These are phyloP conservation scores for Vulpes ferrilata DNA, from an alignment of 2,113 vertebrate species.

Conservation along the genomic window DNA sequence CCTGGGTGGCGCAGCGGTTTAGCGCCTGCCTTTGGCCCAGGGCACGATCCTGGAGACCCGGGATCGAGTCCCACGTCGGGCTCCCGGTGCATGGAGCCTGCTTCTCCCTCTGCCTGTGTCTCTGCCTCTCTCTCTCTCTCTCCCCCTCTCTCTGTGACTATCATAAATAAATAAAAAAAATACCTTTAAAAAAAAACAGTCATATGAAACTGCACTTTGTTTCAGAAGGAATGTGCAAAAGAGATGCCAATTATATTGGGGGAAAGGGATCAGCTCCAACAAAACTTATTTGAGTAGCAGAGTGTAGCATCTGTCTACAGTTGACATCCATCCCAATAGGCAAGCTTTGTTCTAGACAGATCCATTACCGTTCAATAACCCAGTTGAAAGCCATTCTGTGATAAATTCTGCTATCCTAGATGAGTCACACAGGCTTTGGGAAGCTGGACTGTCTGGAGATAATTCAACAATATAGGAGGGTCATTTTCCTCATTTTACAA, in stretches of 20 bases:
- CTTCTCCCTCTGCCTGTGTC: too few relatives aligned
- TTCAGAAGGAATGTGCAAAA: slow-evolving; percentile 52
- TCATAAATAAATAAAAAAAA: too few relatives aligned
- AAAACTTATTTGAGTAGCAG: slow-evolving; percentile 37
- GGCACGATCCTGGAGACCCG: too few relatives aligned
- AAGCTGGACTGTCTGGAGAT: background rate
- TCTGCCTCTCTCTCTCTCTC: too few relatives aligned
- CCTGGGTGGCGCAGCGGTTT: too few relatives aligned
- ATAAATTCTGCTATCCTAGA: background rate
- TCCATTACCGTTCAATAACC: slow-evolving; percentile 55
- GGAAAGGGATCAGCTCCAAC: background rate
- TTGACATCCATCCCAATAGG: slow-evolving; percentile 17
- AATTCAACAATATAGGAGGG: background rate
- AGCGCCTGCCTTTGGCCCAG: too few relatives aligned
- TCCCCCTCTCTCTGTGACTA: too few relatives aligned
- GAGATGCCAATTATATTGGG: background rate
- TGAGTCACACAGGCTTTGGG: slow-evolving; percentile 42
- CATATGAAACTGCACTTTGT: slow-evolving; percentile 62
- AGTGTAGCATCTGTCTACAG: background rate
- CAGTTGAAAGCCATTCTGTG: slow-evolving; percentile 15
- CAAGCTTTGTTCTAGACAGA: slow-evolving; percentile 45
- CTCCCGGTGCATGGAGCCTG: too few relatives aligned
- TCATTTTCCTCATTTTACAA: slow-evolving; percentile 57
- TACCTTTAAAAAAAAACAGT: background rate
- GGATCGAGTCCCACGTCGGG: too few relatives aligned